A percentile compares a stretch with the other conserved stretches of the same genome.
Conservation (phyloP, 1,140 invertebrate species). For the Stegodyphus dumicola region DNA sequence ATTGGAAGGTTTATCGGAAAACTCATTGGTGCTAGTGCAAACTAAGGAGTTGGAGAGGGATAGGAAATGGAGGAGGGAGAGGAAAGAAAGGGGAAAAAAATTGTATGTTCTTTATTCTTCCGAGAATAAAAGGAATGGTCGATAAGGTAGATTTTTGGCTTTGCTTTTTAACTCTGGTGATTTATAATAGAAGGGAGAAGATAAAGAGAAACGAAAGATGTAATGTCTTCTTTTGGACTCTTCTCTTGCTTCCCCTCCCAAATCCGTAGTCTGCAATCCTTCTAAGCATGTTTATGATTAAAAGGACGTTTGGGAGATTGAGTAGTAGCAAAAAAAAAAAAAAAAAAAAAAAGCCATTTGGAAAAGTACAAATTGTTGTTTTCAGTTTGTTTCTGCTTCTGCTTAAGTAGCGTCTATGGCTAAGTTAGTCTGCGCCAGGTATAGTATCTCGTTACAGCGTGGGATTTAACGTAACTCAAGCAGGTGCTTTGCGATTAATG, state of each 20-base stretch:
- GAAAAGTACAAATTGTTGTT: slow-evolving; percentile 37
- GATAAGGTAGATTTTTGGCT: slow-evolving; percentile 54
- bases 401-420: not conserved
- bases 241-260: not conserved
- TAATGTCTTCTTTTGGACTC: slow-evolving; percentile 35
- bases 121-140: slow-evolving; percentile 38
- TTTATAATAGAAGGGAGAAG: slow-evolving; percentile 29
- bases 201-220: slow-evolving; percentile 34
- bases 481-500: slow-evolving; percentile 48
- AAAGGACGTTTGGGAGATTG: slow-evolving; percentile 43
- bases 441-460: slow-evolving; percentile 8
- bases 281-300: slow-evolving; percentile 46
- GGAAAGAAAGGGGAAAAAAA: slow-evolving; percentile 12
- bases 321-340: not conserved
- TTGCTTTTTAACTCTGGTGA: slow-evolving; percentile 51
- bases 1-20: slow-evolving; percentile 48
- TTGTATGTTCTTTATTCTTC: slow-evolving; percentile 29
- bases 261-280: not conserved
- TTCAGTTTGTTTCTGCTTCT: slow-evolving; percentile 5
- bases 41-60: not conserved
- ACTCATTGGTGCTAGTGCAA: slow-evolving; percentile 37
- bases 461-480: not conserved
- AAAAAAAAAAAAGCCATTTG: slow-evolving; percentile 9
- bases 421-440: not conserved
- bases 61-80: not conserved